Evolutionary conservation across 2,113 vertebrate genomes (phyloP), one percentile per base, ranked within the genome.

Genomic region (Actenoides hombroni): DNA sequence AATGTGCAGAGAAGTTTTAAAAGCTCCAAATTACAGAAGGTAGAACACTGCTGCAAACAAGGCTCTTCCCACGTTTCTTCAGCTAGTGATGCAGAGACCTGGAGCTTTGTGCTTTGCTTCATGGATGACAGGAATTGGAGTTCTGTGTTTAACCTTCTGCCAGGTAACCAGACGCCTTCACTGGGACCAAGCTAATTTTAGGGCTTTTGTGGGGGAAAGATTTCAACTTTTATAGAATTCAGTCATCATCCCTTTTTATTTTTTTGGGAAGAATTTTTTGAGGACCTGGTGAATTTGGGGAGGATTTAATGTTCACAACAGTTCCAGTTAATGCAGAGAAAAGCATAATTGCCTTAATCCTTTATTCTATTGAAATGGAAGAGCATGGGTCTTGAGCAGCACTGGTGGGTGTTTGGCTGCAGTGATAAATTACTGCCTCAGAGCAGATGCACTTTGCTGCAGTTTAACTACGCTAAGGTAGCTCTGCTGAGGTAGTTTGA

Each of bases 101-200:
- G 92, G 86, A 85, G 65, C 60, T 85, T 95, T 92, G 65, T 39
- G 63, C 88, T 78, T 96, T 11, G 12, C 83, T 49, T 97, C 96
- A 40, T 86, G 97, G 94, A 97, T 97, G 88, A 92, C 90, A 87
- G 87, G 97, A 94, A 60, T 31, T 23, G 97, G 94, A 96, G 67
- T 81, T 86, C 77, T 96, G 46, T 96, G 91, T 94, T 95, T 97
- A 65, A 91, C 64, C 49, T 97, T 98, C 26, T 96, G 95, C 73
- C 98, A 98, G 98, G 98, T 98, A 98, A 98, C 11, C 40, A 86
- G 81, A 83, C 69, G 42, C 16, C 86, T 76, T 88, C 94, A 56
- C 35, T 86, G 53, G 39, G 64, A 83, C 40, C 57, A 81, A 39
- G 49, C 17, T 84, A 82, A 65, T 56, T 92, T 68, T 83, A 40